These are phyloP conservation scores for Callipepla californica DNA, from an alignment of 2,113 vertebrate species.

Conservation along the genomic window DNA sequence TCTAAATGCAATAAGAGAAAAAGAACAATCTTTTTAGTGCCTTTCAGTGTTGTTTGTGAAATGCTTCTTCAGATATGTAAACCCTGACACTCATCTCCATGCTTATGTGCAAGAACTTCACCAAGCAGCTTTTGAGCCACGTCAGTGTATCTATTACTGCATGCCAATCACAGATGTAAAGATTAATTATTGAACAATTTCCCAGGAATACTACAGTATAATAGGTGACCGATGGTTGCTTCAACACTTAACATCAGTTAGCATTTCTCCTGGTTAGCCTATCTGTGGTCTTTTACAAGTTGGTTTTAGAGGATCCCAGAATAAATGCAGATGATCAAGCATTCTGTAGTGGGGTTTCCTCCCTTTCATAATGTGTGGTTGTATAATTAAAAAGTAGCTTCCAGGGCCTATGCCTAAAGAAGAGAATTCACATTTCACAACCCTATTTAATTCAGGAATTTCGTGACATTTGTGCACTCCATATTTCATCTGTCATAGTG, in stretches of 20 bases:
- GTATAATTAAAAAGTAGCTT: not conserved
- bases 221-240: not conserved
- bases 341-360: not conserved
- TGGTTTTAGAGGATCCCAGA: not conserved
- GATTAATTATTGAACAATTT: not conserved
- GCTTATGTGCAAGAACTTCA: not conserved
- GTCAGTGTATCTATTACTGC: not conserved
- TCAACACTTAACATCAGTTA: not conserved
- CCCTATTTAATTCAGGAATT: conserved; percentile 24
- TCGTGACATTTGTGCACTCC: not conserved
- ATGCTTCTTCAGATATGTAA: not conserved
- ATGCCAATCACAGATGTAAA: not conserved
- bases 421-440: not conserved
- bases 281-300: not conserved
- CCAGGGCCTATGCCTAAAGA: not conserved
- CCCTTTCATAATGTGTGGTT: not conserved
- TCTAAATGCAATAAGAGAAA: not conserved
- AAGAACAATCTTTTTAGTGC: not conserved
- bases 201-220: not conserved
- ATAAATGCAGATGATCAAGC: not conserved
- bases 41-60: not conserved
- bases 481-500: conserved; percentile 9
- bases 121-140: not conserved
- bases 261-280: not conserved
- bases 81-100: not conserved